These are phyloP conservation scores for Chaetogeoica ovagalla DNA, from an alignment of 2,888 invertebrate genomes.

Conservation along the genomic window DNA sequence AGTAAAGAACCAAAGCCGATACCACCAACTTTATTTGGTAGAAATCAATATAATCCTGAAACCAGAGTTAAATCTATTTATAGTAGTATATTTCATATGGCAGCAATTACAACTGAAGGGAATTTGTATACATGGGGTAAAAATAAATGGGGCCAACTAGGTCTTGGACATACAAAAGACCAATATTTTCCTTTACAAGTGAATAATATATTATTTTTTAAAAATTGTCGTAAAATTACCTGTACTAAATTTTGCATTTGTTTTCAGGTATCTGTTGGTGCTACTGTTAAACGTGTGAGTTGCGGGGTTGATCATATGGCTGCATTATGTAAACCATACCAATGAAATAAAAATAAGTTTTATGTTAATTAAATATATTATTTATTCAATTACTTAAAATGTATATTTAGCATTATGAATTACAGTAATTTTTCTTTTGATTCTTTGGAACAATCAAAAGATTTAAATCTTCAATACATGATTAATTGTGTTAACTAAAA, in stretches of 20 bases:
- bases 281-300: conserved; percentile 71
- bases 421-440: conserved; percentile 20
- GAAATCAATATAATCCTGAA: conserved; percentile 78
- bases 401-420: neutral
- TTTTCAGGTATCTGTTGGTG: conserved; percentile 71
- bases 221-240: neutral
- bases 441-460: neutral
- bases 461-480: neutral
- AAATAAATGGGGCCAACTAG: conserved; percentile 81
- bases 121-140: conserved; percentile 92
- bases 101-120: conserved; percentile 79
- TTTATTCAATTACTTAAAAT: neutral
- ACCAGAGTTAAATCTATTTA: conserved; percentile 68
- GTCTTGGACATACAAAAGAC: conserved; percentile 77
- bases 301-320: conserved; percentile 88
- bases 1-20: conserved; percentile 71
- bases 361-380: conserved; percentile 17
- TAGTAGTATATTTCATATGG: conserved; percentile 76
- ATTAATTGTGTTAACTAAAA: neutral
- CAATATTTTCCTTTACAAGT: conserved; percentile 88
- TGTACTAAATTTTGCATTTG: neutral
- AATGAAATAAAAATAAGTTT: conserved; percentile 24
- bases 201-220: conserved; percentile 54
- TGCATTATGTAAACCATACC: conserved; percentile 70
- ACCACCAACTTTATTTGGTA: conserved; percentile 81